A percentile compares a stretch with the other conserved stretches of the same genome.
Conservation (phyloP, 1,140 invertebrate species). For the Brachionus plicatilis region DNA sequence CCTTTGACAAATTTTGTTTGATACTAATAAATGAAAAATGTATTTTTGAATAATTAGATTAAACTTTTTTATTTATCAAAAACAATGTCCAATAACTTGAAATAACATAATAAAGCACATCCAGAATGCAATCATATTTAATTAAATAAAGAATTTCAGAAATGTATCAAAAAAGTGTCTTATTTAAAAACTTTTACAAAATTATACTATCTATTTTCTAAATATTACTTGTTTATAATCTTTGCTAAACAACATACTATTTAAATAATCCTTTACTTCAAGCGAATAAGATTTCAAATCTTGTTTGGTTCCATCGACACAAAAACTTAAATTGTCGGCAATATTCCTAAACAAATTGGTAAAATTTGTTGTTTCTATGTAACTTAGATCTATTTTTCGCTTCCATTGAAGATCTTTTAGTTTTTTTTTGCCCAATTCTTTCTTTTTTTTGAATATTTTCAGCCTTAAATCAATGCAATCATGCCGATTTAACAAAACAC, state of each 20-base stretch:
- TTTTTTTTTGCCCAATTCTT: slow-evolving; percentile 39
- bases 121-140: neutral
- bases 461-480: slow-evolving; percentile 28
- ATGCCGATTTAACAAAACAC: neutral
- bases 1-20: too few species aligned
- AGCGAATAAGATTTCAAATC: slow-evolving; percentile 41
- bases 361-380: slow-evolving; percentile 60
- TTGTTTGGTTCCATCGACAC: slow-evolving; percentile 63
- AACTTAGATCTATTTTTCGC: slow-evolving; percentile 36
- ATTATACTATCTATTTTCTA: neutral
- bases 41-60: neutral
- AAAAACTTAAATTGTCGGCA: slow-evolving; percentile 62
- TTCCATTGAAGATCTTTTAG: slow-evolving; percentile 44
- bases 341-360: slow-evolving; percentile 62
- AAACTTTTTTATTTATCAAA: neutral
- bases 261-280: slow-evolving; percentile 39
- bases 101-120: neutral
- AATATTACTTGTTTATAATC: neutral
- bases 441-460: neutral
- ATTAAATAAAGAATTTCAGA: neutral
- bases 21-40: neutral
- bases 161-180: neutral
- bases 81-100: neutral
- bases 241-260: slow-evolving; percentile 1
- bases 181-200: neutral